Evolutionary conservation across 2,888 invertebrate genomes (phyloP).

Genomic region (Adineta ricciae): DNA sequence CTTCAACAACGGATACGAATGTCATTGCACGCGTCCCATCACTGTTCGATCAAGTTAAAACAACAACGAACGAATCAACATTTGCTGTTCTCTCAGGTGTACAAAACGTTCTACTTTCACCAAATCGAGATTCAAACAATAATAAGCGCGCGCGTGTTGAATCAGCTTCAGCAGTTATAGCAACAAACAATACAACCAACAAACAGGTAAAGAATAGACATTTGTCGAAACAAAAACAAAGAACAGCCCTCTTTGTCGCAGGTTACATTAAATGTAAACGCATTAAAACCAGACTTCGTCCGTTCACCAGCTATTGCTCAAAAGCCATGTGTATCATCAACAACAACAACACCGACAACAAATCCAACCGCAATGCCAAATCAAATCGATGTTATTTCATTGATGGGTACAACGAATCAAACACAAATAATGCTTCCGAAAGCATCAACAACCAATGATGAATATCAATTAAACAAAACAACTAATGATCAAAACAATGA

Average conservation of each 20-base stretch:
- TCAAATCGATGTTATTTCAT: neutral
- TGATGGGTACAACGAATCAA: neutral
- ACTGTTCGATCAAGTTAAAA: neutral
- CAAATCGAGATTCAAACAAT: neutral
- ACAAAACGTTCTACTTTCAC: neutral
- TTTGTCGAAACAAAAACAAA: no score
- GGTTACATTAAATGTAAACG: neutral
- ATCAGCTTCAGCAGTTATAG: neutral
- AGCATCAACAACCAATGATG: neutral
- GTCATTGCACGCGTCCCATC: neutral
- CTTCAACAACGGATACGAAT: neutral
- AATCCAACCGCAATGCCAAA: neutral
- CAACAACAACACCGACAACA: neutral
- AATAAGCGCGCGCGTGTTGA: neutral
- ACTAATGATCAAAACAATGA: neutral
- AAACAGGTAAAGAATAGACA: neutral
- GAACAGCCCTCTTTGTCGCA: no score
- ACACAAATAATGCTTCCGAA: neutral
- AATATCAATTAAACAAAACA: neutral
- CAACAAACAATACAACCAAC: neutral
- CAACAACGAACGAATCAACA: neutral
- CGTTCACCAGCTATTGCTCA: neutral
- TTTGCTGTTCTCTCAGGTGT: neutral
- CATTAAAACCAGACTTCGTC: neutral
- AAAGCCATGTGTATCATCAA: neutral